Evolutionary conservation across 2,113 vertebrate species (phyloP), one percentile per base, ranked within the genome.

Genomic region (Siphamia tubifer): DNA sequence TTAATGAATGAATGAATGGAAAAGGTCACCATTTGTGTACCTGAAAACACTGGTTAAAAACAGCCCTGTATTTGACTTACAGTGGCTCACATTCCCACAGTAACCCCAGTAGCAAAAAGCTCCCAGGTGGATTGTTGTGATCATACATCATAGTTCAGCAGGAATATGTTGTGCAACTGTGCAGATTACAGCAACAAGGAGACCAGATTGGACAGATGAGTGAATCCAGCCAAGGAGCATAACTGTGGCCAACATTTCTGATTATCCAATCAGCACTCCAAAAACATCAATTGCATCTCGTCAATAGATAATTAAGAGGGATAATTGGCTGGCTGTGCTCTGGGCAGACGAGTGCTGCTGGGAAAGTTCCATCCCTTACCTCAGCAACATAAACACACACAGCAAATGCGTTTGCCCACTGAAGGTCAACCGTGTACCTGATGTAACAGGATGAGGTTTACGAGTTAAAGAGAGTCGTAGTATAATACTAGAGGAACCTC

Each of bases 281-380:
- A 85, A 90, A 89, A 90, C 81, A 89, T 91, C 90, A 88, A 86
- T 91, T 90, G 79, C 70, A 85, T 75, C 86, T 84, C 64, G 84
- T 92, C 89, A 87, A 90, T 91, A 91, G 84, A 90, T 91, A 88
- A 92, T 92, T 90, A 90, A 90, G 85, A 87, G 75, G 87, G 79
- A 82, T 92, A 90, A 91, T 90, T 90, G 84, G 77, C 85, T 82
- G 74, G 67, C 71, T 78, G 62, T 47, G 55, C 77, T 74, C 61
- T 67, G 72, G 66, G 86, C 77, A 77, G 80, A 85, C 83, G 36
- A 48, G 83, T 45, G 28, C 42, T 55, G 69, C 68, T 83, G 83
- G 82, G 75, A 68, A 57, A 51, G 63, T 74, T 81, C 79, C 82
- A 82, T 83, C 51, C 47, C 75, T 72, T 85, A 77, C 49, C 45